Conservation (phyloP, 2,113 vertebrate genomes). For the Dissostichus mawsoni region DNA sequence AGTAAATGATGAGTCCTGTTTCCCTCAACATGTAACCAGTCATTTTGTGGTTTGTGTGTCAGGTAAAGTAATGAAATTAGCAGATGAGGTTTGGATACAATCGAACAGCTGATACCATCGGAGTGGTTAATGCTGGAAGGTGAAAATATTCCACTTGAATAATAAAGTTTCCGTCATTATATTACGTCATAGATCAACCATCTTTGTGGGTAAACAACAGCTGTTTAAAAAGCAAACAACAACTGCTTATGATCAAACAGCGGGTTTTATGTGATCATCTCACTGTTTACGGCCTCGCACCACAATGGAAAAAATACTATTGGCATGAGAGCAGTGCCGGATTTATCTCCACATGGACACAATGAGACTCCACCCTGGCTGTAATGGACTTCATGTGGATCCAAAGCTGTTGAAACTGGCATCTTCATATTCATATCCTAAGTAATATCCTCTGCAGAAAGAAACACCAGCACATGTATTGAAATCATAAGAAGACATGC, state of each 20-base stretch:
- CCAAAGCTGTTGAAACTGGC: conserved; percentile 33
- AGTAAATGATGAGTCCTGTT: conserved; percentile 1
- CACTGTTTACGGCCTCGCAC: conserved; percentile 14
- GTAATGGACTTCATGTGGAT: conserved; percentile 33
- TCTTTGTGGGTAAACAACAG: conserved; percentile 19
- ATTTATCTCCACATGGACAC: conserved; percentile 28
- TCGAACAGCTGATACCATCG: not conserved
- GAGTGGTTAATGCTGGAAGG: not conserved
- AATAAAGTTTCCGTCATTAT: not conserved
- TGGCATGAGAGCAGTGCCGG: not conserved
- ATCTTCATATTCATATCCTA: conserved; percentile 3
- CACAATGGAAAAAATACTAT: not conserved
- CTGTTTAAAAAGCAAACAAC: conserved; percentile 21
- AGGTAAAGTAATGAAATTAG: not conserved
- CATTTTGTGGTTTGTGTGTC: conserved; percentile 22
- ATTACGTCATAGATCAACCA: conserved; percentile 5
- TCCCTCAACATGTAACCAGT: not conserved
- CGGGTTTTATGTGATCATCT: conserved; percentile 14
- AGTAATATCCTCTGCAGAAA: conserved; percentile 13
- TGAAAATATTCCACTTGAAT: conserved; percentile 3
- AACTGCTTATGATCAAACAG: conserved; percentile 25
- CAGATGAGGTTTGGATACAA: conserved; percentile 7
- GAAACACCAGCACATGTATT: not conserved
- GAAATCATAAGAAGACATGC: not conserved
- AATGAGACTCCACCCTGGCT: conserved; percentile 22